Evolutionary conservation across 1,140 invertebrate species (phyloP).

Genomic region (Ceratosolen solmsi): DNA sequence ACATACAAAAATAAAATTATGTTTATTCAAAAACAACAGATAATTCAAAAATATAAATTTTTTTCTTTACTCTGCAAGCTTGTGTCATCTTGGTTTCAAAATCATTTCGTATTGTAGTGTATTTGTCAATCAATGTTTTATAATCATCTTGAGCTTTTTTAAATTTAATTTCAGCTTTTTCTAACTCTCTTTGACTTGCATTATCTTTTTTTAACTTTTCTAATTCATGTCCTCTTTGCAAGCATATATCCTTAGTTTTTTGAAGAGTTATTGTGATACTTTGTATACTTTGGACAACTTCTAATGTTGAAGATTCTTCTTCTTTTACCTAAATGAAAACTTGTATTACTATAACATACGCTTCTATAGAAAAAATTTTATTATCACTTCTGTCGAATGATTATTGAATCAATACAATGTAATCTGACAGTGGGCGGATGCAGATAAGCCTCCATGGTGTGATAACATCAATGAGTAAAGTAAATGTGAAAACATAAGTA

Average conservation of each 20-base stretch:
- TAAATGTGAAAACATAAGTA: neutral
- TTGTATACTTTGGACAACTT: conserved; percentile 91
- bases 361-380: conserved; percentile 29
- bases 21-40: conserved; percentile 11
- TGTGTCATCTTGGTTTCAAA: conserved; percentile 96
- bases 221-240: conserved; percentile 86
- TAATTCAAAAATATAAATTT: neutral
- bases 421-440: conserved; percentile 64
- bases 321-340: conserved; percentile 85
- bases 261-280: conserved; percentile 88
- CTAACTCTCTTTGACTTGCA: conserved; percentile 90
- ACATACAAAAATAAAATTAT: conserved; percentile 55
- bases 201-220: conserved; percentile 93
- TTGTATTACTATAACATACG: neutral
- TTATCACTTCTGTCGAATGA: neutral
- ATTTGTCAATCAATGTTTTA: conserved; percentile 90
- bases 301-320: conserved; percentile 91
- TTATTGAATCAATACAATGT: conserved; percentile 25
- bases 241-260: conserved; percentile 92
- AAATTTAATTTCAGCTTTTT: conserved; percentile 93
- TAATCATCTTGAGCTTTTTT: conserved; percentile 97
- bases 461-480: neutral
- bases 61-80: conserved; percentile 84
- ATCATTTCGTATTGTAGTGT: conserved; percentile 88
- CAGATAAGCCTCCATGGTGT: conserved; percentile 62